Evolutionary conservation across 2,797 vertebrate species (phyloP), one percentile per base, ranked within the genome.

Genomic region (Sus cebifrons): DNA sequence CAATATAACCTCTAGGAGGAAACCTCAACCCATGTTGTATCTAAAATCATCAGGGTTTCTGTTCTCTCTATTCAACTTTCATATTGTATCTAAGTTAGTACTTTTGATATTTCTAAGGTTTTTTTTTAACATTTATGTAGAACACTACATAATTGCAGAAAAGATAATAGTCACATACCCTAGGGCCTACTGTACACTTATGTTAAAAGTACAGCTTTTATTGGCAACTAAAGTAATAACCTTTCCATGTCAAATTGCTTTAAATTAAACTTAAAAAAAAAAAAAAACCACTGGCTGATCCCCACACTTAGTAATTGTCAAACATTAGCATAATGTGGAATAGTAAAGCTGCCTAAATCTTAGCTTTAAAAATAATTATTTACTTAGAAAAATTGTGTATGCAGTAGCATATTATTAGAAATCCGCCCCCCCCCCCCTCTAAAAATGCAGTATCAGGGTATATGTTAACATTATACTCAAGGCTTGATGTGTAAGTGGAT

Each of bases 141-240:
- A 99, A 99, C 98, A 99, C 98, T 98, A 99, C 98, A 98, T 99
- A 99, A 99, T 99, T 99, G 98, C 98, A 98, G 99, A 98, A 99
- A 99, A 99, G 99, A 99, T 99, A 99, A 99, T 99, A 99, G 98
- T 98, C 98, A 98, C 98, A 98, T 99, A 99, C 98, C 99, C 98
- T 98, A 98, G 98, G 98, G 98, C 98, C 98, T 98, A 98, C 98
- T 99, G 98, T 99, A 99, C 99, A 99, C 98, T 99, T 99, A 99
- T 98, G 98, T 98, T 98, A 99, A 99, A 99, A 99, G 99, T 99
- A 99, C 98, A 98, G 98, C 98, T 99, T 99, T 99, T 99, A 99
- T 99, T 99, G 98, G 98, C 98, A 99, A 98, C 98, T 99, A 98
- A 98, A 98, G 98, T 98, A 99, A 99, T 99, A 99, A 99, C 99